These are phyloP conservation scores for Ptyas mucosa DNA, from an alignment of 2,113 vertebrate genomes.

Conservation along the genomic window DNA sequence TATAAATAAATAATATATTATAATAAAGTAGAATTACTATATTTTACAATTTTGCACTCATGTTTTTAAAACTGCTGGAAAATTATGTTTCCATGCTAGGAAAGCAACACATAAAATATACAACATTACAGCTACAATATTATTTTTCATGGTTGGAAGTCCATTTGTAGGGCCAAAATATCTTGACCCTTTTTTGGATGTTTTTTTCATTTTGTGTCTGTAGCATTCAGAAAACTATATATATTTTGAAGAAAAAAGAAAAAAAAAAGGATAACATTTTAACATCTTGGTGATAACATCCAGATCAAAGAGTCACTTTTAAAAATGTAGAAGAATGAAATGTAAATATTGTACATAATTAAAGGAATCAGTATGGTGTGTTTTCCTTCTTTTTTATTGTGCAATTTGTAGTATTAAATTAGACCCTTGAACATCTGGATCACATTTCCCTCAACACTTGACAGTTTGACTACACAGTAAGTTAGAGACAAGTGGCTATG, in stretches of 20 bases:
- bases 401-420: not conserved
- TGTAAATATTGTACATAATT: not conserved
- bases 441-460: not conserved
- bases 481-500: not conserved
- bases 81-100: not conserved
- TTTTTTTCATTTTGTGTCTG: not conserved
- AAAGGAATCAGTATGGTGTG: not conserved
- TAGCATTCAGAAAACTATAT: not conserved
- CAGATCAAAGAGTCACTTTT: not conserved
- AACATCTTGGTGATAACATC: not conserved
- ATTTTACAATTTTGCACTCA: conserved; percentile 6
- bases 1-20: too few species aligned
- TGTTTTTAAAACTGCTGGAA: not conserved
- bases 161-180: not conserved
- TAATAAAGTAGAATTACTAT: too few species aligned
- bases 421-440: not conserved
- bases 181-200: too few species aligned
- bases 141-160: not conserved
- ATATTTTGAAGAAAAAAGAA: not conserved
- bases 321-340: not conserved
- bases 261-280: not conserved
- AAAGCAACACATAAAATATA: not conserved
- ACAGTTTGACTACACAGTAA: not conserved
- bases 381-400: not conserved
- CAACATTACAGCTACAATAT: not conserved